Conservation (phyloP, 2,797 vertebrate genomes). For the Bryconaethiops microstoma region DNA sequence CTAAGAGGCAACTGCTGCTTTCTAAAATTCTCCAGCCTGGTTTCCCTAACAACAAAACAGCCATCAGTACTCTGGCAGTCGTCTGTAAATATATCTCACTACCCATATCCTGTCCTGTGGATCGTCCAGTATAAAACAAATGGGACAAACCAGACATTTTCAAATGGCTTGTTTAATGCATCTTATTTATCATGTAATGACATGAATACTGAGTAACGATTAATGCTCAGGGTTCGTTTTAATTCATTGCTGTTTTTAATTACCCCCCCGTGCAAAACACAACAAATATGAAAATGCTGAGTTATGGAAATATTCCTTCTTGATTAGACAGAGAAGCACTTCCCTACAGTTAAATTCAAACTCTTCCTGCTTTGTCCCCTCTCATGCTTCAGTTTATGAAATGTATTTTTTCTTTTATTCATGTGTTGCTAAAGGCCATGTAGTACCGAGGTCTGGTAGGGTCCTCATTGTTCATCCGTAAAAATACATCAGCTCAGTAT, state of each 20-base stretch:
- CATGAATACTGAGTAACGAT: background rate
- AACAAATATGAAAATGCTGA: slow-evolving; percentile 17
- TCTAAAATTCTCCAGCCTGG: slow-evolving; percentile 54
- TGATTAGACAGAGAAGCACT: slow-evolving; percentile 18
- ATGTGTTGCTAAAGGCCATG: slow-evolving; percentile 37
- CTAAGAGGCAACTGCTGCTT: slow-evolving; percentile 54
- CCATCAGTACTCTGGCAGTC: slow-evolving; percentile 28
- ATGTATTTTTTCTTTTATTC: slow-evolving; percentile 45
- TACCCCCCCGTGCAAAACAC: background rate
- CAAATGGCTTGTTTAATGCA: background rate
- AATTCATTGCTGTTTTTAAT: slow-evolving; percentile 12
- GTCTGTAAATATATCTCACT: slow-evolving; percentile 43
- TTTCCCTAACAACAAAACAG: slow-evolving; percentile 61
- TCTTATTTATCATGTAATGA: background rate
- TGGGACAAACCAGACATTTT: slow-evolving; percentile 4
- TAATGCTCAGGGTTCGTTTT: background rate
- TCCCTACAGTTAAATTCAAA: slow-evolving; percentile 27
- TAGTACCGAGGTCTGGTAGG: slow-evolving; percentile 25
- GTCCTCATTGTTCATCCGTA: slow-evolving; percentile 62
- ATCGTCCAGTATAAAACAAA: slow-evolving; percentile 10
- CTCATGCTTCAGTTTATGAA: slow-evolving; percentile 20
- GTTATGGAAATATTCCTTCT: slow-evolving; percentile 10
- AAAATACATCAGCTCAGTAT: slow-evolving; percentile 64
- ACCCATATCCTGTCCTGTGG: slow-evolving; percentile 15
- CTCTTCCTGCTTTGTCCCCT: background rate